phyloP scores from a whole-genome alignment of 2,888 invertebrate genomes.

The Napeogenes sylphis region DNA sequence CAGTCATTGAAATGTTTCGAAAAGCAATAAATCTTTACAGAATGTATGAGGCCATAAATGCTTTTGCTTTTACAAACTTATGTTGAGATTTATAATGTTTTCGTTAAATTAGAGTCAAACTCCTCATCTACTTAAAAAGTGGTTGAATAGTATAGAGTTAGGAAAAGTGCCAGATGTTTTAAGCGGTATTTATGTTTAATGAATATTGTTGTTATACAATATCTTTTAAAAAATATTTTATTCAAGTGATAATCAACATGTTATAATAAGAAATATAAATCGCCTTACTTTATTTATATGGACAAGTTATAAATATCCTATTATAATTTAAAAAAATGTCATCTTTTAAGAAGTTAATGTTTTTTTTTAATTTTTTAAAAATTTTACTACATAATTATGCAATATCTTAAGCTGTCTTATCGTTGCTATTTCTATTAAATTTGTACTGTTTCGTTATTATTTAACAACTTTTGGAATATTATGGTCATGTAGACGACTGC shows the following conservation, averaged over 20 bases:
- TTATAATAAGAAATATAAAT: conserved; percentile 2
- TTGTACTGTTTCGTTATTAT: too few relatives aligned
- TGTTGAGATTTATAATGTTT: not conserved
- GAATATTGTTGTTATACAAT: not conserved
- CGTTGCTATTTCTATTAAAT: conserved; percentile 4
- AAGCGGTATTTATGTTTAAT: conserved; percentile 21
- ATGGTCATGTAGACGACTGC: too few relatives aligned
- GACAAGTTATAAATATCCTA: not conserved
- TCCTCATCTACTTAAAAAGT: conserved; percentile 8
- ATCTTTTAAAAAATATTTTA: not conserved
- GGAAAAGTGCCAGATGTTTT: conserved; percentile 66
- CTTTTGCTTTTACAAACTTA: not conserved
- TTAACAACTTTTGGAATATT: too few relatives aligned
- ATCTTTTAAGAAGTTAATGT: not conserved
- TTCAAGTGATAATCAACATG: not conserved
- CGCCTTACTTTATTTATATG: not conserved
- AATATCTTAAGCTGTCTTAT: conserved; percentile 9
- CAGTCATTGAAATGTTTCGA: conserved; percentile 1
- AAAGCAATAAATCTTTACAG: not conserved
- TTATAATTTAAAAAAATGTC: not conserved
- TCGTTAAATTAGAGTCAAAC: not conserved
- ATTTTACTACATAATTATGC: conserved; percentile 10
- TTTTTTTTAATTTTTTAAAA: not conserved
- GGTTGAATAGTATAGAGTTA: conserved; percentile 43
- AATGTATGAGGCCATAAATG: conserved; percentile 1